Conservation (phyloP, 2,888 invertebrate species). For the Gymnosoma rotundatum region DNA sequence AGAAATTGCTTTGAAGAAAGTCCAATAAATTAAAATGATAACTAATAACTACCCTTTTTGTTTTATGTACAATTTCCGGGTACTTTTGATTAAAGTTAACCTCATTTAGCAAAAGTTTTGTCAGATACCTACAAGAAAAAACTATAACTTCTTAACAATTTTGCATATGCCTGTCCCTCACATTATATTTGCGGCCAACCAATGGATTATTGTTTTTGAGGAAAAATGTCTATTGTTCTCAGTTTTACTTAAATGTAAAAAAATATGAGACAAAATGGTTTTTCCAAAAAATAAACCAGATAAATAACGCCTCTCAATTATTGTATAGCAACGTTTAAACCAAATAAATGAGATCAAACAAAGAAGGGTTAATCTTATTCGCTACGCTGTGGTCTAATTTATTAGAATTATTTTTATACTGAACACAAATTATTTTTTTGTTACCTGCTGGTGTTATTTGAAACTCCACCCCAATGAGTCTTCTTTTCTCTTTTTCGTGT, state of each 20-base stretch:
- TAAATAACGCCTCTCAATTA: slow-evolving; percentile 43
- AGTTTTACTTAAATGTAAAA: slow-evolving; percentile 19
- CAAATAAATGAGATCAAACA: slow-evolving; percentile 43
- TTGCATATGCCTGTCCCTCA: slow-evolving; percentile 33
- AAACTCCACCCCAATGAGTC: slow-evolving; percentile 59
- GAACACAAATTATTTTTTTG: slow-evolving; percentile 36
- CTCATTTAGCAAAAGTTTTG: slow-evolving; percentile 33
- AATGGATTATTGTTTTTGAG: slow-evolving; percentile 74
- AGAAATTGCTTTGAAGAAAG: no score
- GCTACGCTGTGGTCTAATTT: slow-evolving; percentile 73
- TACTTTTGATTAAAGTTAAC: slow-evolving; percentile 29
- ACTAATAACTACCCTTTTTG: no score
- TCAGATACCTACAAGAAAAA: slow-evolving; percentile 4
- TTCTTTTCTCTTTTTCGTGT: not conserved
- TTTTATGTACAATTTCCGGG: no score
- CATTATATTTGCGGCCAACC: slow-evolving; percentile 73
- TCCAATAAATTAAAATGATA: no score
- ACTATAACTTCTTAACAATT: slow-evolving; percentile 11
- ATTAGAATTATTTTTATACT: slow-evolving; percentile 54
- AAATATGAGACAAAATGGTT: slow-evolving; percentile 23
- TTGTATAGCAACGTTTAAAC: slow-evolving; percentile 22
- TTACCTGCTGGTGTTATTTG: slow-evolving; percentile 63
- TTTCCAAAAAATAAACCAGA: slow-evolving; percentile 28
- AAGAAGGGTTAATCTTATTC: slow-evolving; percentile 76
- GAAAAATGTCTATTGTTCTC: slow-evolving; percentile 68